Percentiles rank a stretch among this genome's conserved stretches.
phyloP scores from a whole-genome alignment of 2,113 vertebrate species.

The Pagrus major region DNA sequence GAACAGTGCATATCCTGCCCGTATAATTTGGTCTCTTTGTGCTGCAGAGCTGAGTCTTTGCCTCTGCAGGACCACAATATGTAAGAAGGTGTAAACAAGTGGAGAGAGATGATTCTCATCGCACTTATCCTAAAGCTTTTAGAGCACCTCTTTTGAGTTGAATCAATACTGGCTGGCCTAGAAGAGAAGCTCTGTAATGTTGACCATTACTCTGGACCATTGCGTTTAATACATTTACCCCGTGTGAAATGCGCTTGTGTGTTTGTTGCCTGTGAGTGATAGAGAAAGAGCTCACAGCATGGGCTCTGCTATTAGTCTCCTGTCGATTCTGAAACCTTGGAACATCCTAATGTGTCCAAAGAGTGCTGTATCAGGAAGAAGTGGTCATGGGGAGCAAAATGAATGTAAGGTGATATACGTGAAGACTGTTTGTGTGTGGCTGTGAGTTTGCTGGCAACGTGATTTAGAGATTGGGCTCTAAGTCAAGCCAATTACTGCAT shows the following conservation, averaged over 20 bases:
- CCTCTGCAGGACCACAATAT: slow-evolving; percentile 13
- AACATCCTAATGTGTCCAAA: slow-evolving; percentile 43
- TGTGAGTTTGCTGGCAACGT: slow-evolving; percentile 14
- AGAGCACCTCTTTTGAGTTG: slow-evolving; percentile 45
- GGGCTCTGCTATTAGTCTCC: slow-evolving; percentile 10
- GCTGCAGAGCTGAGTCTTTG: slow-evolving; percentile 6
- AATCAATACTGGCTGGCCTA: slow-evolving; percentile 46
- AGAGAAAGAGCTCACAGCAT: slow-evolving; percentile 8
- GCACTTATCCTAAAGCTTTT: slow-evolving; percentile 56
- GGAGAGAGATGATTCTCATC: slow-evolving; percentile 15
- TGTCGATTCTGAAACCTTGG: slow-evolving; percentile 37
- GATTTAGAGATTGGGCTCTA: slow-evolving; percentile 71
- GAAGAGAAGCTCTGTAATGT: slow-evolving; percentile 39
- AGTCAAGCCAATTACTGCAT: slow-evolving; percentile 70
- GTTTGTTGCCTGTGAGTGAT: slow-evolving; percentile 20
- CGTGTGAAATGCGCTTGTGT: not conserved
- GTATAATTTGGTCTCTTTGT: not conserved
- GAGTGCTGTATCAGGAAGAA: slow-evolving; percentile 33
- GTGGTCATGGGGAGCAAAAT: slow-evolving; percentile 11
- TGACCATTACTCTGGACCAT: slow-evolving; percentile 34
- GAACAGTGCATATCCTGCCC: not conserved
- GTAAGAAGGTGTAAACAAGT: slow-evolving; percentile 30
- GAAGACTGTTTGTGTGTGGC: not conserved
- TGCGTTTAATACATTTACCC: slow-evolving; percentile 40
- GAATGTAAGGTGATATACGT: slow-evolving; percentile 7